A percentile compares a stretch with the other conserved stretches of the same genome.
phyloP scores from a whole-genome alignment of 2,888 invertebrate genomes.

The Lithophane leautieri region DNA sequence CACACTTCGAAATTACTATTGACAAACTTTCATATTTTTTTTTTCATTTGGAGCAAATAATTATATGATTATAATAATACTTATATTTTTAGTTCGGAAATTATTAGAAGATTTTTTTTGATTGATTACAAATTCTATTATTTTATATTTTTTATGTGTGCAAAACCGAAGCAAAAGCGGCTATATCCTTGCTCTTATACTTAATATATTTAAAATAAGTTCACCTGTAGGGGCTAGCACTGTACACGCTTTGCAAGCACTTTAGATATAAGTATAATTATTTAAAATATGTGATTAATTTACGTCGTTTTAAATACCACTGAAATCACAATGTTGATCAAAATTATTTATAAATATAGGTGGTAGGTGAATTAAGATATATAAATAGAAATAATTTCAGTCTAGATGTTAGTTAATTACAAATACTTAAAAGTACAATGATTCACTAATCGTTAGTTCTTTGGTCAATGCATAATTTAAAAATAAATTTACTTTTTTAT shows the following conservation, averaged over 20 bases:
- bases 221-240: constrained; percentile 65
- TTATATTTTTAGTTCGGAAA: neutral
- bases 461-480: neutral
- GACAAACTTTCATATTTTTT: constrained; percentile 9
- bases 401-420: neutral
- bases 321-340: constrained; percentile 41
- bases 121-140: neutral
- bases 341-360: constrained; percentile 2
- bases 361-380: constrained; percentile 3
- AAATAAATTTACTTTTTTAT: neutral
- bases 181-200: constrained; percentile 31
- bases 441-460: neutral
- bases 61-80: neutral
- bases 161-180: constrained; percentile 26
- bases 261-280: constrained; percentile 56
- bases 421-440: constrained; percentile 20
- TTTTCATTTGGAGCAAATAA: constrained; percentile 11
- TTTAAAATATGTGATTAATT: constrained; percentile 65
- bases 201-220: constrained; percentile 55
- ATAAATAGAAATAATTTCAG: neutral
- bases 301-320: constrained; percentile 67
- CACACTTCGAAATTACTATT: constrained; percentile 12
- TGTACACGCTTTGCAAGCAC: constrained; percentile 74
- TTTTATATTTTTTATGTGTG: neutral
- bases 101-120: too few relatives aligned